Evolutionary conservation across 1,140 invertebrate species (phyloP).

Genomic region (Bombus confusus): DNA sequence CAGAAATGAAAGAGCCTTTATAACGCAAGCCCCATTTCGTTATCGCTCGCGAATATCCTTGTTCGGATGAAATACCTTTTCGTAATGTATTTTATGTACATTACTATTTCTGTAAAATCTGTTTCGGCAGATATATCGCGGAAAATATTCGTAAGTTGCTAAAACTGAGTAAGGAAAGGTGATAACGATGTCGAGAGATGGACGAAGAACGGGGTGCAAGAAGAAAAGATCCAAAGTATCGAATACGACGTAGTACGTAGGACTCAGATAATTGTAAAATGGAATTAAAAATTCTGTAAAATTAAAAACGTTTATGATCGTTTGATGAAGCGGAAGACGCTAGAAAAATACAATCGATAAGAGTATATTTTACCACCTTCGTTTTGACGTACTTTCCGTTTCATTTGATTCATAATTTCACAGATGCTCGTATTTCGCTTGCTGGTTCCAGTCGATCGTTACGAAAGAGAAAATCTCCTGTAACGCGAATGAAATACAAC

Average conservation of each 20-base stretch:
- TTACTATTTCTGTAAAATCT: not conserved
- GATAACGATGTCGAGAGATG: not conserved
- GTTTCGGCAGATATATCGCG: not conserved
- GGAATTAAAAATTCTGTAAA: not conserved
- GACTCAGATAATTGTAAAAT: not conserved
- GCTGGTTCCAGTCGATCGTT: too few species aligned
- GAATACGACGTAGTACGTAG: not conserved
- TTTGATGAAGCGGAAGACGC: not conserved
- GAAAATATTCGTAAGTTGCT: not conserved
- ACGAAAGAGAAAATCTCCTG: not conserved
- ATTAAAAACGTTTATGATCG: not conserved
- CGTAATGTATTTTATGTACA: not conserved
- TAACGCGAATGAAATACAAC: not conserved
- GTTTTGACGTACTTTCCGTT: not conserved
- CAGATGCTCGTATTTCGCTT: not conserved
- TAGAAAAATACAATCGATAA: not conserved
- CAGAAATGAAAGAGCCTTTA: not conserved
- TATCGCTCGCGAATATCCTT: not conserved
- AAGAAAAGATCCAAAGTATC: not conserved
- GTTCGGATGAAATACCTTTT: not conserved
- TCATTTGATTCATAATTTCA: not conserved
- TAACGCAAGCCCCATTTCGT: not conserved
- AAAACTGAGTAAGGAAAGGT: not conserved
- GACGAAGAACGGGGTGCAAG: not conserved
- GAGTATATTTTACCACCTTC: not conserved